Conservation (phyloP, 1,140 invertebrate species). For the Brachionus paranguensis region DNA sequence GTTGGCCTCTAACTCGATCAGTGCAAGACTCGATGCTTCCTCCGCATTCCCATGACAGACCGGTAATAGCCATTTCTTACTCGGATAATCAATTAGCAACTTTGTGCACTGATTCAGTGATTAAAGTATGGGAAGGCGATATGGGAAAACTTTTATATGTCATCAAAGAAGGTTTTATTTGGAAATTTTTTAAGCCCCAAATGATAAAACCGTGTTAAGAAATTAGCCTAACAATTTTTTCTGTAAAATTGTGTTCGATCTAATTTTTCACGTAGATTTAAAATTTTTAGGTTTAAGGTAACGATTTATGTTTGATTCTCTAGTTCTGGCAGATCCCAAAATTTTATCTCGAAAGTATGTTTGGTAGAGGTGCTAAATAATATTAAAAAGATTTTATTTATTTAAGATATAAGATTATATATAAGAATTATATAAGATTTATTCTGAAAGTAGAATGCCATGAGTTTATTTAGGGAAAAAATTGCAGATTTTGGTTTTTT, state of each 20-base stretch:
- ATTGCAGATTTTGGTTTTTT: too few relatives aligned
- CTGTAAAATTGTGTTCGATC: background rate
- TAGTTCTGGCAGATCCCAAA: background rate
- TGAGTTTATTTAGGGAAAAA: too few relatives aligned
- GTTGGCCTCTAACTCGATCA: conserved; percentile 51
- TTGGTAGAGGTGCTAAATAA: too few relatives aligned
- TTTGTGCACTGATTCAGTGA: conserved; percentile 51
- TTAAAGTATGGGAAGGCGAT: conserved; percentile 54
- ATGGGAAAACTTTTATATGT: conserved; percentile 49
- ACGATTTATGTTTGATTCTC: background rate
- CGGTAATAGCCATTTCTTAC: conserved; percentile 45
- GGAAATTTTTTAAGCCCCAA: background rate
- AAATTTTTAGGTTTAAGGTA: background rate
- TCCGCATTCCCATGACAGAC: conserved; percentile 53
- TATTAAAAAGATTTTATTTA: too few relatives aligned
- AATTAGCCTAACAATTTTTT: background rate
- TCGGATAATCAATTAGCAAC: conserved; percentile 51
- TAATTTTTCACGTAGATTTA: too few relatives aligned
- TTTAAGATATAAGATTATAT: too few relatives aligned
- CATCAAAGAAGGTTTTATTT: conserved; percentile 44
- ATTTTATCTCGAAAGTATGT: too few relatives aligned
- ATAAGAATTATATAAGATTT: too few relatives aligned
- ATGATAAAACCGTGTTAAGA: background rate
- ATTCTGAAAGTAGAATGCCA: too few relatives aligned
- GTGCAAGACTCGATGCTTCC: conserved; percentile 53